Conservation (phyloP, 2,113 vertebrate genomes). For the Oceanodroma tethys region DNA sequence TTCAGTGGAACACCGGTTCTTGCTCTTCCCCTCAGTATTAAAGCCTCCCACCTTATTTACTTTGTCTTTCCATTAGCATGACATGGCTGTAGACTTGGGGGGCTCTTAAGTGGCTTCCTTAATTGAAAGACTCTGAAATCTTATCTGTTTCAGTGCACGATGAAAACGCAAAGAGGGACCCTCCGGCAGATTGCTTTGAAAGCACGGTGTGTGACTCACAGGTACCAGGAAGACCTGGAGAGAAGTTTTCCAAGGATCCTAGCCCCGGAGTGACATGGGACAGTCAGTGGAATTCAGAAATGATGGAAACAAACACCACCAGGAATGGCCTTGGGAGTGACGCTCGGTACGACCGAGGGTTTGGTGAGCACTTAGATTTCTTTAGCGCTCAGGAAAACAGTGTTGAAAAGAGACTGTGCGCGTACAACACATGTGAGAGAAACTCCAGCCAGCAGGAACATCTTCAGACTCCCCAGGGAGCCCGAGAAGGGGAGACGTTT, state of each 20-base stretch:
- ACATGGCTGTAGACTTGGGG: not conserved
- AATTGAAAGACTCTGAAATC: not conserved
- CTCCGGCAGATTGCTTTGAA: not conserved
- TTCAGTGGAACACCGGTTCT: not conserved
- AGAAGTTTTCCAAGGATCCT: not conserved
- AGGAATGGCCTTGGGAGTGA: not conserved
- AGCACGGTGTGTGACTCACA: not conserved
- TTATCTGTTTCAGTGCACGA: not conserved
- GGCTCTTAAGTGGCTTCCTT: not conserved
- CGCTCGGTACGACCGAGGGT: not conserved
- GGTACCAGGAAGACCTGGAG: not conserved
- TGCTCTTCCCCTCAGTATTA: not conserved
- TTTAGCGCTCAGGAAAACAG: not conserved
- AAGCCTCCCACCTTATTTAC: not conserved
- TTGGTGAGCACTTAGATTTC: not conserved
- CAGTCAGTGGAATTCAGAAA: not conserved
- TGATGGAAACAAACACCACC: not conserved
- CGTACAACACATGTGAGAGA: not conserved
- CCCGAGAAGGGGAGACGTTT: not conserved
- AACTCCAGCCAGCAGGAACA: not conserved
- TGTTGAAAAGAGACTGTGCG: not conserved
- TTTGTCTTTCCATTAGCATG: accelerated
- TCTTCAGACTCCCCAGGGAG: not conserved
- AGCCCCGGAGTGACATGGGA: not conserved
- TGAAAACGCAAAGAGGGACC: not conserved